Evolutionary conservation across 2,797 vertebrate species (phyloP).

Genomic region (Limnodromus scolopaceus): DNA sequence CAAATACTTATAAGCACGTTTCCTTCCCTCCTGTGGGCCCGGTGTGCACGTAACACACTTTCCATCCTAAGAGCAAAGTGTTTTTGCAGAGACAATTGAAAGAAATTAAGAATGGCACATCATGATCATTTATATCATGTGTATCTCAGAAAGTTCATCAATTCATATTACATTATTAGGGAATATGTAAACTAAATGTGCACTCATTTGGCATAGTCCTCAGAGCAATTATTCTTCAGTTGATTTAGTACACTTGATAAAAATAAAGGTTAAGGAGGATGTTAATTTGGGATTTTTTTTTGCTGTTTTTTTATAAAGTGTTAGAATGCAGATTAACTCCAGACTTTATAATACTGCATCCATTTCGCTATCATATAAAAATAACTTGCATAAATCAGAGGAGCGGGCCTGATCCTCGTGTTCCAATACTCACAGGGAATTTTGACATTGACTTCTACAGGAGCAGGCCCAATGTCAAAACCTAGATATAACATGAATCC

Average conservation of each 20-base stretch:
- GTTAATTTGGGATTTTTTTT: constrained; percentile 60
- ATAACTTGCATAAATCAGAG: constrained; percentile 65
- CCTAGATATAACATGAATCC: constrained; percentile 68
- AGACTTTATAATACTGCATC: constrained; percentile 62
- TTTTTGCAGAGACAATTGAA: constrained; percentile 71
- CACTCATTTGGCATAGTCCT: constrained; percentile 75
- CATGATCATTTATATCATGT: constrained; percentile 70
- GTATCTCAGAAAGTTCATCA: constrained; percentile 75
- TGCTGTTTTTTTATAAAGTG: constrained; percentile 47
- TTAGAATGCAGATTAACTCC: constrained; percentile 72
- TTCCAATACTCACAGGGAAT: constrained; percentile 19
- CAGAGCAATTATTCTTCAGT: constrained; percentile 78
- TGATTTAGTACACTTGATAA: constrained; percentile 79
- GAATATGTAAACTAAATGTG: constrained; percentile 78
- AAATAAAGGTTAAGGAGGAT: constrained; percentile 77
- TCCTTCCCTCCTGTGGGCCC: not conserved
- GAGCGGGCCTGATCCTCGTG: not conserved
- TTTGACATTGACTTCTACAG: constrained; percentile 67
- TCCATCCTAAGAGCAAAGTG: constrained; percentile 50
- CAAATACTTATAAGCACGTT: constrained; percentile 30
- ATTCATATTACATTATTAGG: constrained; percentile 78
- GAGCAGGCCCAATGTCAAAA: constrained; percentile 68
- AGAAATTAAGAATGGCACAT: constrained; percentile 77
- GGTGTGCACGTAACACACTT: not conserved
- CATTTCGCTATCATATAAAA: constrained; percentile 52